A percentile compares a stretch with the other conserved stretches of the same genome.
phyloP scores from a whole-genome alignment of 2,888 invertebrate genomes.

The Galerucella nymphaeae region DNA sequence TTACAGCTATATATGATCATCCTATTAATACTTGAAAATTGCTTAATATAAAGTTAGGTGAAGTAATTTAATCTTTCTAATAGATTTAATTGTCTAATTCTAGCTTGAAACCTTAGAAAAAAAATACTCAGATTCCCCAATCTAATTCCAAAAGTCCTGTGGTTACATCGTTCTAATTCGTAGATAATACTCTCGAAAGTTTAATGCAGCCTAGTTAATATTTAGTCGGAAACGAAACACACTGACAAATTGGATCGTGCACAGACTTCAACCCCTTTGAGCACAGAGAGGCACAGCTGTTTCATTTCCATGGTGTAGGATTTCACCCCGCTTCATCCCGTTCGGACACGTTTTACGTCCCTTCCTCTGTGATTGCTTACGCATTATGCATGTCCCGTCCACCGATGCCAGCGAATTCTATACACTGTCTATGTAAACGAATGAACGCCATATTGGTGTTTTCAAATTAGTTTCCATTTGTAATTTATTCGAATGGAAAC shows the following conservation, averaged over 20 bases:
- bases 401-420: slow-evolving; percentile 26
- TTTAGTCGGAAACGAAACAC: slow-evolving; percentile 54
- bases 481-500: slow-evolving; percentile 13
- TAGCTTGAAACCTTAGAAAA: neutral
- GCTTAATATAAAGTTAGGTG: neutral
- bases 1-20: too few relatives aligned
- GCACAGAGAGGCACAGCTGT: slow-evolving; percentile 62
- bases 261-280: slow-evolving; percentile 56
- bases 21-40: neutral
- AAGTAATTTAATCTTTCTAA: neutral
- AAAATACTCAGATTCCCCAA: slow-evolving; percentile 23
- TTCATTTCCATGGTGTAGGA: slow-evolving; percentile 56
- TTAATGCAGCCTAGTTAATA: slow-evolving; percentile 52
- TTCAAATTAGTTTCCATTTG: slow-evolving; percentile 46
- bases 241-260: slow-evolving; percentile 57
- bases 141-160: slow-evolving; percentile 31
- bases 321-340: slow-evolving; percentile 46
- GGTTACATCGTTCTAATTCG: slow-evolving; percentile 32
- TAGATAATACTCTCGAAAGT: slow-evolving; percentile 40
- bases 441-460: slow-evolving; percentile 40
- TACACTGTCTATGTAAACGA: slow-evolving; percentile 15
- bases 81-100: neutral
- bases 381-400: slow-evolving; percentile 66
- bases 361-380: slow-evolving; percentile 63
- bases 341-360: slow-evolving; percentile 53